Percentiles rank a stretch among this genome's conserved stretches.
These are phyloP conservation scores for Notodonta ziczac DNA, from an alignment of 2,888 invertebrate genomes.

Conservation along the genomic window DNA sequence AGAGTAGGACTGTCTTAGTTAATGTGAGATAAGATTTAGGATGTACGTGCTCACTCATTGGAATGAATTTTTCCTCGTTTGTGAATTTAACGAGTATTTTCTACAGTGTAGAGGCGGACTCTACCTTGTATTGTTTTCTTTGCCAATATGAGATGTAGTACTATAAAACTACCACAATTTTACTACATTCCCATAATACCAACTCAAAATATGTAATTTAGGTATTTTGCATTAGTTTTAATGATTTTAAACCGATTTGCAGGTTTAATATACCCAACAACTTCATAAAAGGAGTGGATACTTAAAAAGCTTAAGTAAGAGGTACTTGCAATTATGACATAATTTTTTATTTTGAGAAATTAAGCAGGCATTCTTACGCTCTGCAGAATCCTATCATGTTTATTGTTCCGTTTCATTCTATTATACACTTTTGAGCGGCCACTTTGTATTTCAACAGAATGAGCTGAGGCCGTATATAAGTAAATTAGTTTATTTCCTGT, in stretches of 20 bases:
- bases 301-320: too few species aligned
- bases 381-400: slow-evolving; percentile 26
- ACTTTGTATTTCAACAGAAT: slow-evolving; percentile 64
- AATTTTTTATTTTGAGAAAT: too few species aligned
- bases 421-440: slow-evolving; percentile 49
- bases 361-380: too few species aligned
- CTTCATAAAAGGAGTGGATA: too few species aligned
- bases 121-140: background rate
- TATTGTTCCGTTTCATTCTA: slow-evolving; percentile 38
- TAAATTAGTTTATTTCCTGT: slow-evolving; percentile 84
- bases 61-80: slow-evolving; percentile 50
- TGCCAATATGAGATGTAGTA: background rate
- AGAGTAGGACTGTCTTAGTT: slow-evolving; percentile 70
- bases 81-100: slow-evolving; percentile 15
- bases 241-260: too few species aligned
- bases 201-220: too few species aligned
- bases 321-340: too few species aligned
- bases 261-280: too few species aligned
- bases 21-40: slow-evolving; percentile 76
- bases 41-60: slow-evolving; percentile 68
- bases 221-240: too few species aligned
- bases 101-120: background rate
- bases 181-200: too few species aligned
- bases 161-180: too few species aligned
- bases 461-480: slow-evolving; percentile 72